phyloP scores from a whole-genome alignment of 2,797 vertebrate genomes.

The Podargus strigoides region DNA sequence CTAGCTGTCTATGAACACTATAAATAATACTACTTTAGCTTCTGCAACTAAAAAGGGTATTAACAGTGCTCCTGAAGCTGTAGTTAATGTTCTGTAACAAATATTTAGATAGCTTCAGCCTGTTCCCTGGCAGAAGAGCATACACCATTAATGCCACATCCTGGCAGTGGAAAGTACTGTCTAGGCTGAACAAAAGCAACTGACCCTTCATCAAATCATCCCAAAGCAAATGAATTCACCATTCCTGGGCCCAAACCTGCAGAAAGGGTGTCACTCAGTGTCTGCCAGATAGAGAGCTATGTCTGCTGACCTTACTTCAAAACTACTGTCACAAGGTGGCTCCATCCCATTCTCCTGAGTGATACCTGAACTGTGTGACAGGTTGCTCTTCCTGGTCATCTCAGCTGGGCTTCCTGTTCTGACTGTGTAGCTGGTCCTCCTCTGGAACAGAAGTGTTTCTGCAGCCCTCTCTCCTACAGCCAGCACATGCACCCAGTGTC shows the following conservation, averaged over 20 bases:
- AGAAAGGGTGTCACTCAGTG: not conserved
- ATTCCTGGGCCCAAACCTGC: not conserved
- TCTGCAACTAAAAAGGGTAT: not conserved
- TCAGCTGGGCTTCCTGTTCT: not conserved
- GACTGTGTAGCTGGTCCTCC: not conserved
- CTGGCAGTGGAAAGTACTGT: not conserved
- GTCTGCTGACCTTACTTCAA: not conserved
- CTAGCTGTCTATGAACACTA: not conserved
- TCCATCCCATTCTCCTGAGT: not conserved
- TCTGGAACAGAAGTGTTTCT: not conserved
- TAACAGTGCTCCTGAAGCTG: not conserved
- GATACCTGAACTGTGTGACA: not conserved
- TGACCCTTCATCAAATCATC: not conserved
- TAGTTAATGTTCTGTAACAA: not conserved
- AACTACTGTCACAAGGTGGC: not conserved
- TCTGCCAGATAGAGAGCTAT: not conserved
- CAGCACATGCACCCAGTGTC: fast-evolving
- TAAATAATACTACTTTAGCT: not conserved
- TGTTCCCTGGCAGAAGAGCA: not conserved
- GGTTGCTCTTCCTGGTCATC: not conserved
- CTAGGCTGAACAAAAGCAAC: not conserved
- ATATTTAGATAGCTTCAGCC: not conserved
- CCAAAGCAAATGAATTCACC: not conserved
- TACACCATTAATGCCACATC: not conserved
- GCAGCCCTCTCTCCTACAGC: not conserved